Conservation (phyloP, 2,888 invertebrate genomes). For the Ennomos erosarius region DNA sequence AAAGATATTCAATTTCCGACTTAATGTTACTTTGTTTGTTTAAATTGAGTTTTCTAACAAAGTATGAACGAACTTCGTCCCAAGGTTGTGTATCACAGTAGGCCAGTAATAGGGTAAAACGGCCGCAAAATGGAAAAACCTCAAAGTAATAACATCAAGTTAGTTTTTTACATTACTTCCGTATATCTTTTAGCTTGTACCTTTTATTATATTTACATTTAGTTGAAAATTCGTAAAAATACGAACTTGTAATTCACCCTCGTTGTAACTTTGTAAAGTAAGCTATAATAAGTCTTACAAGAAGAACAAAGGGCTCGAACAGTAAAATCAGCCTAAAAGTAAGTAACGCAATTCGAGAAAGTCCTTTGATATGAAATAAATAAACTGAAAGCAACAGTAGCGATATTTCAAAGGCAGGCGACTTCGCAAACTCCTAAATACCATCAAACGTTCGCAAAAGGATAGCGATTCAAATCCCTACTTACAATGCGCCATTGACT, state of each 20-base stretch:
- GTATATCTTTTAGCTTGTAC: slow-evolving; percentile 1
- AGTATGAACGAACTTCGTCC: slow-evolving; percentile 23
- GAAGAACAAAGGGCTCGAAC: slow-evolving; percentile 14
- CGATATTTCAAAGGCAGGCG: slow-evolving; percentile 40
- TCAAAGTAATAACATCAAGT: slow-evolving; percentile 12
- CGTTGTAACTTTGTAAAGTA: neutral
- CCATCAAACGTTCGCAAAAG: slow-evolving; percentile 47
- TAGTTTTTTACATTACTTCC: slow-evolving; percentile 5
- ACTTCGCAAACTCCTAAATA: slow-evolving; percentile 50
- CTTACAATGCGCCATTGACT: slow-evolving; percentile 45
- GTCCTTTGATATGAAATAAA: slow-evolving; percentile 24
- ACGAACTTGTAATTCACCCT: too few relatives aligned
- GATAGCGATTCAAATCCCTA: slow-evolving; percentile 41
- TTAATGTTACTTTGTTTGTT: too few relatives aligned
- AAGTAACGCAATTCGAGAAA: slow-evolving; percentile 16
- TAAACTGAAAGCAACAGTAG: slow-evolving; percentile 14
- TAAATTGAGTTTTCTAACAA: neutral
- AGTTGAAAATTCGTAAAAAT: too few relatives aligned
- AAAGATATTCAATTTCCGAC: too few relatives aligned
- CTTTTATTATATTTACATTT: neutral
- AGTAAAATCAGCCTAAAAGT: slow-evolving; percentile 5
- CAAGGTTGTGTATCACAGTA: slow-evolving; percentile 2
- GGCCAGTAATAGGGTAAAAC: slow-evolving; percentile 11
- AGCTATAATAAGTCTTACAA: neutral
- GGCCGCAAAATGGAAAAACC: slow-evolving; percentile 1